Percentiles rank a stretch among this genome's conserved stretches.
Conservation (phyloP, 1,140 invertebrate species). For the Apis florea region DNA sequence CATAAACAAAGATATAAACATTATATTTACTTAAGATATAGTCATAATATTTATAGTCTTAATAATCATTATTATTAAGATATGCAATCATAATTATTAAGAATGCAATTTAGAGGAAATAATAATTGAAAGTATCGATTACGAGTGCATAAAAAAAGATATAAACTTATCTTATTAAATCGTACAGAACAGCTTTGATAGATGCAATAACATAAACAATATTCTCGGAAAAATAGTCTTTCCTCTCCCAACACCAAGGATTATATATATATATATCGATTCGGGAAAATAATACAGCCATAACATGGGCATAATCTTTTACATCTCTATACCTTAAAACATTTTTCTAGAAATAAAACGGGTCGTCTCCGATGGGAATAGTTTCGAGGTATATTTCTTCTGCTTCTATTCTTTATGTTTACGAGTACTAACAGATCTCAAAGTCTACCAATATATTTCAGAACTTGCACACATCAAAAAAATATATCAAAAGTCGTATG, state of each 20-base stretch:
- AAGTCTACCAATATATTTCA: constrained; percentile 12
- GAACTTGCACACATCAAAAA: background rate
- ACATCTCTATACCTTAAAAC: background rate
- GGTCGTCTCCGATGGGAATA: constrained; percentile 14
- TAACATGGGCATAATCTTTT: constrained; percentile 8
- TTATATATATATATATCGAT: background rate
- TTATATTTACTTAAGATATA: too few species aligned
- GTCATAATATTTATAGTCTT: too few species aligned
- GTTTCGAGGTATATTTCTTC: background rate
- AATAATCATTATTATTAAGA: too few species aligned
- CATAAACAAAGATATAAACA: too few species aligned
- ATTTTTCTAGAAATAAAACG: constrained; percentile 22
- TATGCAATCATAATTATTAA: too few species aligned
- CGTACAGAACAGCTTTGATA: background rate
- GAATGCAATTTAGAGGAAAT: too few species aligned
- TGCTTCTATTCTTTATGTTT: constrained; percentile 26
- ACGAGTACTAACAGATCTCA: constrained; percentile 13
- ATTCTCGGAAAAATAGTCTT: background rate
- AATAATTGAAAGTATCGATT: too few species aligned
- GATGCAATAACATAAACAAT: background rate
- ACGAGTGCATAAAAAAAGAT: background rate
- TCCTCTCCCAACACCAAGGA: background rate
- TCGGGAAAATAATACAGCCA: constrained; percentile 6
- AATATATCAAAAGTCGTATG: constrained; percentile 19
- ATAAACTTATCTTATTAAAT: too few species aligned